phyloP scores from a whole-genome alignment of 2,113 vertebrate species.

The Trichechus manatus region DNA sequence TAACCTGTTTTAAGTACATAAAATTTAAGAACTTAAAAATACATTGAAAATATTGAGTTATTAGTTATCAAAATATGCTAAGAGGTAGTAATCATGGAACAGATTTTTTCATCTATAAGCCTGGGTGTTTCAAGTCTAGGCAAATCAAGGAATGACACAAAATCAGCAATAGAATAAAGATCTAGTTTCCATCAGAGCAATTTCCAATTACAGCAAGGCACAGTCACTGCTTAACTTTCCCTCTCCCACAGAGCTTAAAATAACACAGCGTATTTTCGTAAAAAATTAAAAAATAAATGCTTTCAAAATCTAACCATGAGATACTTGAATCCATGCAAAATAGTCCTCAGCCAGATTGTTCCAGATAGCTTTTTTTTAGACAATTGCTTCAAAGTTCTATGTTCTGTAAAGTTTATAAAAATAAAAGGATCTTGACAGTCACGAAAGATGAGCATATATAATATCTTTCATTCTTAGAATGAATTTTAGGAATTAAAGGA shows the following conservation, averaged over 20 bases:
- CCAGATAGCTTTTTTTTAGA: not conserved
- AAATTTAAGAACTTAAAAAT: not conserved
- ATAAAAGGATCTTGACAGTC: not conserved
- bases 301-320: not conserved
- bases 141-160: not conserved
- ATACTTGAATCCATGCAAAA: not conserved
- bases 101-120: not conserved
- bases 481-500: slow-evolving; percentile 35
- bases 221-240: not conserved
- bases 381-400: not conserved
- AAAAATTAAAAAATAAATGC: not conserved
- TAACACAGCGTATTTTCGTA: not conserved
- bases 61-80: not conserved
- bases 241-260: not conserved
- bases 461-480: not conserved
- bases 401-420: not conserved
- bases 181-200: not conserved
- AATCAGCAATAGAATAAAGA: not conserved
- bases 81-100: not conserved
- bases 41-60: not conserved
- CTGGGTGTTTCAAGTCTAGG: not conserved
- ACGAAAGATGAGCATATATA: not conserved
- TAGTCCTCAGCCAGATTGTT: not conserved
- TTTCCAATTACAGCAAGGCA: not conserved
- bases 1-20: not conserved